Percentiles rank a stretch among this genome's conserved stretches.
phyloP scores from a whole-genome alignment of 2,888 invertebrate genomes.

The Euspilapteryx auroguttella region DNA sequence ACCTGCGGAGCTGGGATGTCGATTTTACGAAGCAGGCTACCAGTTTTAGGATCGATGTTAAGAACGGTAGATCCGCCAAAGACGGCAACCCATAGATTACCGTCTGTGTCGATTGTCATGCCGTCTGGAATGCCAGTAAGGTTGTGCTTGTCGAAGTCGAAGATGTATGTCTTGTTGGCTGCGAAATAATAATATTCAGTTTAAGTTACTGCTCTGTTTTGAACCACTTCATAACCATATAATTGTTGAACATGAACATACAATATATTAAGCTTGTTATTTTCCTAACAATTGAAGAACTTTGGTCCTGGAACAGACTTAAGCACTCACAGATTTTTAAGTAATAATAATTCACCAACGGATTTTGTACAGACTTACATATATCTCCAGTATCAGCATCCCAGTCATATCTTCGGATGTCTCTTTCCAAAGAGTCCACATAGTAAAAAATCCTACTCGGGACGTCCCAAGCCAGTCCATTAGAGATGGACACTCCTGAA shows the following conservation, averaged over 20 bases:
- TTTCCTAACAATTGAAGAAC: too few relatives aligned
- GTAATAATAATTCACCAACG: too few relatives aligned
- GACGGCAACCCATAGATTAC: slow-evolving; percentile 75
- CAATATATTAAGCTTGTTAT: too few relatives aligned
- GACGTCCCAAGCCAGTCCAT: slow-evolving; percentile 78
- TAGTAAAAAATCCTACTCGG: slow-evolving; percentile 70
- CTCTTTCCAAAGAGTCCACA: slow-evolving; percentile 67
- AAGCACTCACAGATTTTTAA: too few relatives aligned
- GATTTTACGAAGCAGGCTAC: slow-evolving; percentile 60
- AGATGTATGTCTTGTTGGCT: slow-evolving; percentile 64
- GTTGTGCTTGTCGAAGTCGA: slow-evolving; percentile 52
- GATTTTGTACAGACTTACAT: slow-evolving; percentile 55
- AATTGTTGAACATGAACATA: too few relatives aligned
- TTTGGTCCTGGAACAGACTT: too few relatives aligned
- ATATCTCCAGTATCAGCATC: slow-evolving; percentile 67
- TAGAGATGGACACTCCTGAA: too few relatives aligned
- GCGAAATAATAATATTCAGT: too few relatives aligned
- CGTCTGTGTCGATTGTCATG: slow-evolving; percentile 75
- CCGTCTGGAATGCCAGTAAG: slow-evolving; percentile 64
- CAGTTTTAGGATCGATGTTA: slow-evolving; percentile 54
- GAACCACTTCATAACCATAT: too few relatives aligned
- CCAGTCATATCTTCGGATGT: slow-evolving; percentile 73
- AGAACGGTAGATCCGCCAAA: slow-evolving; percentile 64
- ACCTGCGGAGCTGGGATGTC: slow-evolving; percentile 62
- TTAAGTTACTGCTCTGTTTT: too few relatives aligned